Evolutionary conservation across 2,888 invertebrate species (phyloP).

Genomic region (Chorisops tibialis): DNA sequence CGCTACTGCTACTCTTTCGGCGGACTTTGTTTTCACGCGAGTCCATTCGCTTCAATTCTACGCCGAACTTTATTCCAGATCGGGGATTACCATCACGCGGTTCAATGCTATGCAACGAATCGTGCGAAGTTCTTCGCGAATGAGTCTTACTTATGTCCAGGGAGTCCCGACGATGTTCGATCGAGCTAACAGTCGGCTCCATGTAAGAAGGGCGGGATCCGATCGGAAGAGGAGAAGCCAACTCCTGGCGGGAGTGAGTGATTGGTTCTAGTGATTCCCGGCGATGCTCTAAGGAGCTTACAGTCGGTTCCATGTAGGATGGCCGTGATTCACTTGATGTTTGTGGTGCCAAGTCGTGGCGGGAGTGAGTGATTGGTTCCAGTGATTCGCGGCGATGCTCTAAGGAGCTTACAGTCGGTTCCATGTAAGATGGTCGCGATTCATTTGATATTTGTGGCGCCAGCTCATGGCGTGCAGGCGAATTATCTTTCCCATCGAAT

Average conservation of each 20-base stretch:
- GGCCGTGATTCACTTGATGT: conserved; percentile 40
- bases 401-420: conserved; percentile 49
- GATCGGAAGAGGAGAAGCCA: conserved; percentile 23
- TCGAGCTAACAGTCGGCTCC: conserved; percentile 50
- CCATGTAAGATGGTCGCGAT: conserved; percentile 50
- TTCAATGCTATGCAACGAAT: conserved; percentile 30
- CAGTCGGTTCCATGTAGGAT: conserved; percentile 52
- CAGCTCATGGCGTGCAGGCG: conserved; percentile 34
- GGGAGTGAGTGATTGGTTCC: conserved; percentile 38
- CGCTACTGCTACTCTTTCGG: conserved; percentile 53
- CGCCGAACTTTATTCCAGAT: conserved; percentile 65
- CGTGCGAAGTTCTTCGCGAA: conserved; percentile 8
- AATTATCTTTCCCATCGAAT: background rate
- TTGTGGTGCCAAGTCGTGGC: conserved; percentile 41
- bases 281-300: conserved; percentile 49
- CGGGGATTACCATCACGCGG: conserved; percentile 53
- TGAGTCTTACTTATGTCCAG: conserved; percentile 45
- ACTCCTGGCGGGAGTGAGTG: background rate
- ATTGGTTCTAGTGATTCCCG: conserved; percentile 47
- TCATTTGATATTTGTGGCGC: conserved; percentile 40
- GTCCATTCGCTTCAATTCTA: conserved; percentile 61
- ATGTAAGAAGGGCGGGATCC: conserved; percentile 48
- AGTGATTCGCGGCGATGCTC: conserved; percentile 50
- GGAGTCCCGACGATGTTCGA: conserved; percentile 50
- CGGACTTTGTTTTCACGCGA: conserved; percentile 55